phyloP scores from a whole-genome alignment of 2,113 vertebrate genomes.

The Clinocottus analis region DNA sequence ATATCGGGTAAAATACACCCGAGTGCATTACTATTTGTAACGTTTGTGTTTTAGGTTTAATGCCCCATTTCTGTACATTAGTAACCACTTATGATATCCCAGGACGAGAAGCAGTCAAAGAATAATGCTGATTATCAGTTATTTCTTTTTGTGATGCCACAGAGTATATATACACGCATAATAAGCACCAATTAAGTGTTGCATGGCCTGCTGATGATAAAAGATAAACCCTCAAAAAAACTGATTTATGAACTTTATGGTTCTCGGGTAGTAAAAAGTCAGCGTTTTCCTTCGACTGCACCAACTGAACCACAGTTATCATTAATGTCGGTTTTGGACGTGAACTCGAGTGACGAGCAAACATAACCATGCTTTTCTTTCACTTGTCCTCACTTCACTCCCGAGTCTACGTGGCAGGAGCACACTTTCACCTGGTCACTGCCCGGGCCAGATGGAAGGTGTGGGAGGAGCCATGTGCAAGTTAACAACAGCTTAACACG shows the following conservation, averaged over 20 bases:
- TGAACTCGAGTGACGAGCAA: not conserved
- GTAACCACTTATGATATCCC: not conserved
- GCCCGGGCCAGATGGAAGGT: conserved; percentile 9
- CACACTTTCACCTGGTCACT: conserved; percentile 21
- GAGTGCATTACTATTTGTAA: no score
- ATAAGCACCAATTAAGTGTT: no score
- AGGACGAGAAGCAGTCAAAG: no score
- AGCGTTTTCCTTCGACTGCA: no score
- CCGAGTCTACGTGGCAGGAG: conserved; percentile 16
- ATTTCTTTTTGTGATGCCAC: not conserved
- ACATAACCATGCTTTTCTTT: not conserved
- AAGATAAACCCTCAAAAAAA: not conserved
- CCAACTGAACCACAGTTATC: not conserved
- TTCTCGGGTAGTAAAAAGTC: not conserved
- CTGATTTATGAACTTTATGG: not conserved
- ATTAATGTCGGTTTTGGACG: not conserved
- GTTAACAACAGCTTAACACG: conserved; percentile 19
- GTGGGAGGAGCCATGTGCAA: not conserved
- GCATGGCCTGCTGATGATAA: not conserved
- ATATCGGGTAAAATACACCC: no score
- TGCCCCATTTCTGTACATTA: not conserved
- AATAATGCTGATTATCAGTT: not conserved
- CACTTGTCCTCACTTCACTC: no score
- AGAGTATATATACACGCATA: not conserved
- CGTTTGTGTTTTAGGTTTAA: no score